These are phyloP conservation scores for Drosophila peninsularis DNA, from an alignment of 2,888 invertebrate genomes.

Conservation along the genomic window DNA sequence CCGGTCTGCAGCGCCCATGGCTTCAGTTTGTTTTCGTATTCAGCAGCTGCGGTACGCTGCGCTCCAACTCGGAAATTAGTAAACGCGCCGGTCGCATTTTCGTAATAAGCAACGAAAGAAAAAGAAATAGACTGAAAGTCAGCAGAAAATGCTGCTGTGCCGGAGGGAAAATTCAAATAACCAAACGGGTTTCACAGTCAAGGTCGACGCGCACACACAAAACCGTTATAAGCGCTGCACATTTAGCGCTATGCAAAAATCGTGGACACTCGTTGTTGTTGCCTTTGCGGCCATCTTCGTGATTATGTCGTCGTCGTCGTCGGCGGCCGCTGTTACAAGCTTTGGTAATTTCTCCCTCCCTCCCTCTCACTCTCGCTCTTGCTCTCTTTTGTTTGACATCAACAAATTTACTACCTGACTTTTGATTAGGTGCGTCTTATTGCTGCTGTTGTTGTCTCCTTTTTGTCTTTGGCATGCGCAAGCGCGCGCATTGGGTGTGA, in stretches of 20 bases:
- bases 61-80: not conserved
- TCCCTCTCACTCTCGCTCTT: constrained; percentile 47
- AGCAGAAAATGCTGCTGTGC: constrained; percentile 57
- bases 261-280: constrained; percentile 34
- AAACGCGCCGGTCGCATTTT: constrained; percentile 37
- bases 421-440: constrained; percentile 54
- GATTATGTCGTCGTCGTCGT: constrained; percentile 61
- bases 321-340: constrained; percentile 62
- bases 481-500: constrained; percentile 70
- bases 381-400: constrained; percentile 45
- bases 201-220: constrained; percentile 71
- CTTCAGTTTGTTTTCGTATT: constrained; percentile 60
- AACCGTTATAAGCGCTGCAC: constrained; percentile 32
- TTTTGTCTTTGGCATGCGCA: constrained; percentile 42
- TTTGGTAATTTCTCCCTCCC: constrained; percentile 73
- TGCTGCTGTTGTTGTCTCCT: constrained; percentile 30
- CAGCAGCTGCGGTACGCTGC: constrained; percentile 25
- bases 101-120: constrained; percentile 10
- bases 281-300: constrained; percentile 41
- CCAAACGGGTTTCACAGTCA: constrained; percentile 79
- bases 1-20: constrained; percentile 35
- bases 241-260: constrained; percentile 52
- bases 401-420: constrained; percentile 31
- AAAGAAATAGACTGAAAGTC: constrained; percentile 43
- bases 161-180: constrained; percentile 67